Conservation (phyloP, 2,888 invertebrate genomes). For the Tanytarsus gracilentus region DNA sequence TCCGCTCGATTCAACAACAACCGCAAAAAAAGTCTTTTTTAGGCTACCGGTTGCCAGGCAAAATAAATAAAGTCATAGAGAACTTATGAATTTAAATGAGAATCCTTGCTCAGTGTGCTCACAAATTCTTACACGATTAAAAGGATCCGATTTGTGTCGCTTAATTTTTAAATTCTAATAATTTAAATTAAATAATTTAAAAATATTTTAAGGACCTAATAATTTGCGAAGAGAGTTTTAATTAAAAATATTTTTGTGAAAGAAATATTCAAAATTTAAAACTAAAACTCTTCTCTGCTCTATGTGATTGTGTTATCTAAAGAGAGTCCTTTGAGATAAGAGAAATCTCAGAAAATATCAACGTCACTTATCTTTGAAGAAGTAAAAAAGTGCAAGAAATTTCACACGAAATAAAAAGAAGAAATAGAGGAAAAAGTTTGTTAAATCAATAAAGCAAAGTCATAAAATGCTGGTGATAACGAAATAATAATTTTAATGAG, state of each 20-base stretch:
- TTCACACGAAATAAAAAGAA: conserved; percentile 17
- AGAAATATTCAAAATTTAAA: too few species aligned
- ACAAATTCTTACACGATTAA: neutral
- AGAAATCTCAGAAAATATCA: too few species aligned
- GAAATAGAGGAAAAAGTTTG: conserved; percentile 16
- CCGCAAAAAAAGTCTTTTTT: conserved; percentile 19
- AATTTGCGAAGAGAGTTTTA: too few species aligned
- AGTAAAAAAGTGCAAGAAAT: neutral
- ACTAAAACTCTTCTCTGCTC: too few species aligned
- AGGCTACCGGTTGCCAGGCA: conserved; percentile 28
- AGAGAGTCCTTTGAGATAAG: too few species aligned
- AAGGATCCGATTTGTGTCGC: too few species aligned
- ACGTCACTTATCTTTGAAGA: too few species aligned
- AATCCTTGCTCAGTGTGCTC: conserved; percentile 17
- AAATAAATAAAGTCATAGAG: conserved; percentile 25
- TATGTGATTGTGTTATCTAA: too few species aligned
- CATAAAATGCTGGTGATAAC: conserved; percentile 29
- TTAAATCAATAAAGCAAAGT: conserved; percentile 27
- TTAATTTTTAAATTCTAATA: too few species aligned
- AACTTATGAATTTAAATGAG: neutral
- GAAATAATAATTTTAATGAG: conserved; percentile 29
- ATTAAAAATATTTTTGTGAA: too few species aligned
- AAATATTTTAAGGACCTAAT: too few species aligned
- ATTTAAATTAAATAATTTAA: too few species aligned
- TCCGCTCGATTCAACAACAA: neutral